phyloP scores from a whole-genome alignment of 2,113 vertebrate species.

The Sarotherodon lohbergeri region DNA sequence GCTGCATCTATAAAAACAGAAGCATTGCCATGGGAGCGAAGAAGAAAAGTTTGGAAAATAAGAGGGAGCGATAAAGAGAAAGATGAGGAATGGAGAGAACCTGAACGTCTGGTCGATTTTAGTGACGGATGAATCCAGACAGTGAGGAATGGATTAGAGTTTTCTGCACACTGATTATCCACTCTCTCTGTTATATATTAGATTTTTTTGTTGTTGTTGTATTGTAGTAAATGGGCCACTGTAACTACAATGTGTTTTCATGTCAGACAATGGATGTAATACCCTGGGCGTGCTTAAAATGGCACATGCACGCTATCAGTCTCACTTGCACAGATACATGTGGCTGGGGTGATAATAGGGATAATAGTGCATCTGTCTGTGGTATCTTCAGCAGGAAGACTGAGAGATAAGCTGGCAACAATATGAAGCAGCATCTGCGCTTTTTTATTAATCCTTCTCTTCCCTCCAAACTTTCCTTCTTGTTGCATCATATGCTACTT shows the following conservation, averaged over 20 bases:
- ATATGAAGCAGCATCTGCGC: constrained; percentile 7
- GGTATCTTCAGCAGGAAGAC: constrained; percentile 4
- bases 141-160: constrained; percentile 20
- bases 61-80: not conserved
- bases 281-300: not conserved
- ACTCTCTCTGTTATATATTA: not conserved
- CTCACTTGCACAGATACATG: not conserved
- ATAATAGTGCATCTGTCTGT: constrained; percentile 28
- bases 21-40: not conserved
- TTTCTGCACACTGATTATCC: constrained; percentile 18
- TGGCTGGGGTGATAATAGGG: not conserved
- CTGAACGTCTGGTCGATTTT: constrained; percentile 28
- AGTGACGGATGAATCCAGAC: constrained; percentile 9
- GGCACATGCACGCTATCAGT: not conserved
- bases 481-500: not conserved
- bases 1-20: not conserved
- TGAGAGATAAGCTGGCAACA: constrained; percentile 15
- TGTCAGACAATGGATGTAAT: constrained; percentile 12
- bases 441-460: constrained; percentile 2
- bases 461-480: not conserved
- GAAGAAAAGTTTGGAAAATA: not conserved
- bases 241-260: not conserved
- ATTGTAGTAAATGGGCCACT: not conserved
- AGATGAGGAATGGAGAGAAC: not conserved
- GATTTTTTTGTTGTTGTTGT: not conserved